phyloP scores from a whole-genome alignment of 2,888 invertebrate species.

The Meiosimyza decipiens region DNA sequence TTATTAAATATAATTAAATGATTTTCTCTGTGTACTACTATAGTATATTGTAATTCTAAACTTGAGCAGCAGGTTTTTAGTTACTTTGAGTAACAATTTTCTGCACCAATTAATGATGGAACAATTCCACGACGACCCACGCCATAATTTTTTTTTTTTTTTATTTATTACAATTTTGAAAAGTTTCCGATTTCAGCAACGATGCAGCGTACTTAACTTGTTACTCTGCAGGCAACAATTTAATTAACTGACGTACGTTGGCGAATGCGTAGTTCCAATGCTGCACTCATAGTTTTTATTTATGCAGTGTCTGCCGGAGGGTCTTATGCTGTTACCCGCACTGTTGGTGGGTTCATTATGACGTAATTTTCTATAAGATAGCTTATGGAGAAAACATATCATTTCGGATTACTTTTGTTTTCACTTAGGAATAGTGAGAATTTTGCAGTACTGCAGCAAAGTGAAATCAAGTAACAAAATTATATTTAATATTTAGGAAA shows the following conservation, averaged over 20 bases:
- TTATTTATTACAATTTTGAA: background rate
- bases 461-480: background rate
- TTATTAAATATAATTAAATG: too few species aligned
- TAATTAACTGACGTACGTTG: background rate
- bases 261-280: background rate
- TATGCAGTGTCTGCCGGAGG: too few species aligned
- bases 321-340: too few species aligned
- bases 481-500: background rate
- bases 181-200: conserved; percentile 15
- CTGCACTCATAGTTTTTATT: background rate
- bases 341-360: conserved; percentile 1
- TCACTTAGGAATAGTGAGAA: too few species aligned
- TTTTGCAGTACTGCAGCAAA: background rate
- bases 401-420: too few species aligned
- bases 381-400: too few species aligned
- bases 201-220: too few species aligned
- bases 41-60: too few species aligned
- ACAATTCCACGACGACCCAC: background rate
- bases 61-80: too few species aligned
- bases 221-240: background rate
- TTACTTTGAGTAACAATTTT: too few species aligned
- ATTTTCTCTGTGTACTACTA: too few species aligned
- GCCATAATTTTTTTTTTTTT: background rate
- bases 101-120: too few species aligned
- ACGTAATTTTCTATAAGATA: background rate